Conservation (phyloP, 2,113 vertebrate genomes). For the Python bivittatus region DNA sequence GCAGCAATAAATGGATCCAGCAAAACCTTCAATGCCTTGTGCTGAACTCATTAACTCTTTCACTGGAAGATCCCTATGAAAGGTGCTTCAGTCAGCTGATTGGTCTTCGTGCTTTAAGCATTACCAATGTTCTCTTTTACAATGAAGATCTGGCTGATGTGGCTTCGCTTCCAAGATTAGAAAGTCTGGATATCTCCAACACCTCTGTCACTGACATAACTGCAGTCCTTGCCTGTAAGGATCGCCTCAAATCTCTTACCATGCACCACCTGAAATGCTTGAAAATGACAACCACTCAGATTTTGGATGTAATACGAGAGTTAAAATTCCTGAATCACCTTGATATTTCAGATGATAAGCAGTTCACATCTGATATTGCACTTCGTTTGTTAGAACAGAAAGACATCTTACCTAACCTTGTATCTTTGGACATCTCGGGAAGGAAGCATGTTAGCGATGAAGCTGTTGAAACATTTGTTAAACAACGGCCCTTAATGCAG, state of each 20-base stretch:
- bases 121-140: constrained; percentile 96
- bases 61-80: constrained; percentile 88
- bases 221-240: constrained; percentile 88
- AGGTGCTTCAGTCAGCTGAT: constrained; percentile 87
- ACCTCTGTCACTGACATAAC: constrained; percentile 95
- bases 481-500: constrained; percentile 92
- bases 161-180: constrained; percentile 88
- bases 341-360: constrained; percentile 98
- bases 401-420: constrained; percentile 86
- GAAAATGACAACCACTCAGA: constrained; percentile 96
- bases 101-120: constrained; percentile 88
- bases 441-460: constrained; percentile 94
- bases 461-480: constrained; percentile 88
- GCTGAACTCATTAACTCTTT: constrained; percentile 93
- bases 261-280: constrained; percentile 98
- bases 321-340: constrained; percentile 89
- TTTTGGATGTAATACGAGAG: constrained; percentile 91
- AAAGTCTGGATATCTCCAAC: constrained; percentile 97
- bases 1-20: constrained; percentile 89
- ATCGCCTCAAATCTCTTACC: constrained; percentile 90
- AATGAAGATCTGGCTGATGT: constrained; percentile 92
- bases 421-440: constrained; percentile 94
- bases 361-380: constrained; percentile 97
- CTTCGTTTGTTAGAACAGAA: constrained; percentile 90
- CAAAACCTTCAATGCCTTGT: constrained; percentile 94